phyloP scores from a whole-genome alignment of 37 sponge, comb jelly and placozoan species.

The Spongia lamella region DNA sequence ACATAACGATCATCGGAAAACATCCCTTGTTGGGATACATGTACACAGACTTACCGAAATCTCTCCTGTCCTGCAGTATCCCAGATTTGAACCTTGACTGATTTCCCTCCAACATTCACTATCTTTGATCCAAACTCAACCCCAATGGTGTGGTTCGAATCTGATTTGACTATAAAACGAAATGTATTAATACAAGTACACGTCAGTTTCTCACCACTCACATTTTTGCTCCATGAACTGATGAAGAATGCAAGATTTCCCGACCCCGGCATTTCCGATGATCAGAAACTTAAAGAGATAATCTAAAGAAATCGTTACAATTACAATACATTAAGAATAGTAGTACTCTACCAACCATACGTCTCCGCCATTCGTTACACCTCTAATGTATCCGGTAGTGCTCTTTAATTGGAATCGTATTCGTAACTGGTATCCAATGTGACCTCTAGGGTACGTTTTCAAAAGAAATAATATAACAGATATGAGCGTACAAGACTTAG shows the following conservation, averaged over 20 bases:
- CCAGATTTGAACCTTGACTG: slow-evolving; percentile 99
- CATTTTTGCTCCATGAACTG: slow-evolving; percentile 99
- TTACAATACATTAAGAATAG: background rate
- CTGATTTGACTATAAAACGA: slow-evolving; percentile 83
- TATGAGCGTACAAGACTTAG: too few species aligned
- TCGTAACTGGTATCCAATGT: too few species aligned
- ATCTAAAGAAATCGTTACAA: slow-evolving; percentile 64
- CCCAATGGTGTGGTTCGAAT: slow-evolving; percentile 98
- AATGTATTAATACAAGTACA: background rate
- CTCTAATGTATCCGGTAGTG: too few species aligned
- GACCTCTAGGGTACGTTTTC: too few species aligned
- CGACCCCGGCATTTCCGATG: slow-evolving; percentile 98
- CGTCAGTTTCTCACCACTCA: slow-evolving; percentile 36
- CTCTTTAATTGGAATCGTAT: too few species aligned
- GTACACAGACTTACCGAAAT: slow-evolving; percentile 86
- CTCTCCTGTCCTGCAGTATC: slow-evolving; percentile 99
- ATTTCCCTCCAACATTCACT: slow-evolving; percentile 81
- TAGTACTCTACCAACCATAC: slow-evolving; percentile 48
- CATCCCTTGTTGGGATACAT: too few species aligned
- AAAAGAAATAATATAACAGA: too few species aligned
- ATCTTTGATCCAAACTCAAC: slow-evolving; percentile 99
- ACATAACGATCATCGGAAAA: too few species aligned
- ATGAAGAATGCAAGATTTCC: slow-evolving; percentile 98
- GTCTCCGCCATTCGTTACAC: slow-evolving; percentile 67
- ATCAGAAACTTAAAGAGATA: slow-evolving; percentile 98